A percentile compares a stretch with the other conserved stretches of the same genome.
These are phyloP conservation scores for Lerista edwardsae DNA, from an alignment of 2,797 vertebrate species.

Conservation along the genomic window DNA sequence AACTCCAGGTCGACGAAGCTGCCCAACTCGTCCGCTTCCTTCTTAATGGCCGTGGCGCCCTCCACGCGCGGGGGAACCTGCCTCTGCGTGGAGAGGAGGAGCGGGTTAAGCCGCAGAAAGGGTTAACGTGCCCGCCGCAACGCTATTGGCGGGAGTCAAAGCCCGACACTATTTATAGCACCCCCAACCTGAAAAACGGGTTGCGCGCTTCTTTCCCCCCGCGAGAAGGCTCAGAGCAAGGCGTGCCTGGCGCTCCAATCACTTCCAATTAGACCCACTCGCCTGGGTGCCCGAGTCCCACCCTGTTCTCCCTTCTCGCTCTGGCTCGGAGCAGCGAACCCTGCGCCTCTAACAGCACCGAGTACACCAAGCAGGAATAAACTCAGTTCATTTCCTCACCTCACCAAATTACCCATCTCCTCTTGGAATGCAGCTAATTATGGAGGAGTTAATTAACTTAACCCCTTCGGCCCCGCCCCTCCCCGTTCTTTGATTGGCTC, in stretches of 20 bases:
- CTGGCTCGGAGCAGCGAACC: too few relatives aligned
- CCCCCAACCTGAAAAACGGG: constrained; percentile 31
- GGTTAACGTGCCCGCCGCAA: background rate
- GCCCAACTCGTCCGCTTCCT: constrained; percentile 88
- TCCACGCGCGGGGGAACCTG: constrained; percentile 58
- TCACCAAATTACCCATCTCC: background rate
- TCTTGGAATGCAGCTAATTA: background rate
- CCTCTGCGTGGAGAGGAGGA: constrained; percentile 65
- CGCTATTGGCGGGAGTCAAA: background rate
- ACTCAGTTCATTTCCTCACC: background rate
- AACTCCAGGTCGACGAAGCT: constrained; percentile 91
- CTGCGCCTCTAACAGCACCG: background rate
- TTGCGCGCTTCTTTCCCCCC: background rate
- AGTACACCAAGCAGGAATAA: background rate
- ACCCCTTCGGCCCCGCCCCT: background rate
- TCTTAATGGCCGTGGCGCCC: constrained; percentile 63
- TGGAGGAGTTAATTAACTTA: background rate
- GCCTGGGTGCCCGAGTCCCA: background rate
- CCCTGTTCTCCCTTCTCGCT: too few relatives aligned
- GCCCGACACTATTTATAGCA: background rate
- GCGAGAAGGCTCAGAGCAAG: background rate
- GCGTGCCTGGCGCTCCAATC: background rate
- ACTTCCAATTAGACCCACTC: background rate
- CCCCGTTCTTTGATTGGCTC: background rate
- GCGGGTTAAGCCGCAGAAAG: background rate